A percentile compares a stretch with the other conserved stretches of the same genome.
Evolutionary conservation across 92 coral and sea anemone species (phyloP).

Genomic region (Epizoanthus rinbou): DNA sequence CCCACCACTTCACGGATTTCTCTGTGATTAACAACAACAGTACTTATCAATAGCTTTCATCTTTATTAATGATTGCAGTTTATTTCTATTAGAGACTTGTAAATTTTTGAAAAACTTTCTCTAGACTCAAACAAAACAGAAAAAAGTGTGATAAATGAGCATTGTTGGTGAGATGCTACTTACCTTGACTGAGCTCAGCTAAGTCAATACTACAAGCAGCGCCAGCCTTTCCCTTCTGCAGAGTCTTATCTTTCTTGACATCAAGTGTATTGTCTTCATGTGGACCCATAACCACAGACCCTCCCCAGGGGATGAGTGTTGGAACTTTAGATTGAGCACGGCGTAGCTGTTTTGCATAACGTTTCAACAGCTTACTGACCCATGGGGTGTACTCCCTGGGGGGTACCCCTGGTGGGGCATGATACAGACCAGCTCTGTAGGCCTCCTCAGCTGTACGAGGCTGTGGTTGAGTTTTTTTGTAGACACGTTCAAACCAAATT

Average conservation of each 20-base stretch:
- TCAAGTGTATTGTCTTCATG: conserved; percentile 5
- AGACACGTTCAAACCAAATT: conserved; percentile 32
- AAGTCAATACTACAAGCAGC: neutral
- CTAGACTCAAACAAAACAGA: neutral
- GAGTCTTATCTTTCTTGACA: neutral
- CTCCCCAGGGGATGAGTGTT: conserved; percentile 27
- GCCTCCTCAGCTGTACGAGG: conserved; percentile 39
- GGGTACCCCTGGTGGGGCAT: conserved; percentile 32
- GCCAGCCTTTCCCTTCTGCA: neutral
- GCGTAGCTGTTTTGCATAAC: conserved; percentile 15
- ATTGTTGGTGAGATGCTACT: neutral
- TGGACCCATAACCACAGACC: conserved; percentile 1
- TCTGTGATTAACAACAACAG: too few species aligned
- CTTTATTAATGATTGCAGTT: too few species aligned
- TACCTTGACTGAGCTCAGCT: neutral
- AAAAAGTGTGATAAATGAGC: neutral
- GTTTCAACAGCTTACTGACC: conserved; percentile 5
- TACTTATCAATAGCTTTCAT: too few species aligned
- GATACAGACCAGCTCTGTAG: conserved; percentile 24
- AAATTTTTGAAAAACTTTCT: too few species aligned
- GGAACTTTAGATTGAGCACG: conserved; percentile 1
- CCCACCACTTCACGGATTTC: too few species aligned
- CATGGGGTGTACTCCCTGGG: conserved; percentile 15
- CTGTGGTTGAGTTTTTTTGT: conserved; percentile 20
- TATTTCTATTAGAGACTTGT: too few species aligned